Conservation (phyloP, 2,797 vertebrate species). For the Botia almorhae region DNA sequence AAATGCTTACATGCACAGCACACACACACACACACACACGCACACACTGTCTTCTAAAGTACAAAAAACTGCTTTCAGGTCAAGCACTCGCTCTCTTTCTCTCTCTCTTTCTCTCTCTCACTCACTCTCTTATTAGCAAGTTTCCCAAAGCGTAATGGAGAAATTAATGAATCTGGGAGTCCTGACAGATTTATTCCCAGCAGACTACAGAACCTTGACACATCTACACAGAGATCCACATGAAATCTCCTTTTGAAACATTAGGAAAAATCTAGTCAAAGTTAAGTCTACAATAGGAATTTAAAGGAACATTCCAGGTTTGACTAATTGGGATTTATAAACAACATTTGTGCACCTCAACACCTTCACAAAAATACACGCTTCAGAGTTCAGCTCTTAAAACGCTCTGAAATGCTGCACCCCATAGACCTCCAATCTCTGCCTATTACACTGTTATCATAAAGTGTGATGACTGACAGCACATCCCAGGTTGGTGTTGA, state of each 20-base stretch:
- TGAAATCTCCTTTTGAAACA: slow-evolving; percentile 2
- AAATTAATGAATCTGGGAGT: slow-evolving; percentile 46
- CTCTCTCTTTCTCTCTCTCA: slow-evolving; percentile 1
- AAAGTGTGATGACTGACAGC: not conserved
- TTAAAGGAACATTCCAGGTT: not conserved
- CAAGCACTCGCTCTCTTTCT: not conserved
- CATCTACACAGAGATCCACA: not conserved
- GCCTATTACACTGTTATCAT: not conserved
- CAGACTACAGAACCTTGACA: slow-evolving; percentile 27
- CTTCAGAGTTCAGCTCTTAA: no score
- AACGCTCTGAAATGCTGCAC: no score
- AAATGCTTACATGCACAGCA: slow-evolving; percentile 15
- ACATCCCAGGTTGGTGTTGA: not conserved
- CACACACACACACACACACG: slow-evolving; percentile 21
- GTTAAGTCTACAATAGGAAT: not conserved
- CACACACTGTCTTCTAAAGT: slow-evolving; percentile 3
- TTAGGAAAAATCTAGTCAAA: not conserved
- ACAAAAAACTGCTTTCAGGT: slow-evolving; percentile 35
- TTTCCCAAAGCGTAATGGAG: slow-evolving; percentile 12
- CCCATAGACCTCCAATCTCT: not conserved
- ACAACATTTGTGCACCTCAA: not conserved
- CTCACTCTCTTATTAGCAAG: slow-evolving; percentile 18
- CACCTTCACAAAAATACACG: no score
- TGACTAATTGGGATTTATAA: not conserved
- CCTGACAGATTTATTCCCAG: slow-evolving; percentile 10